Percentiles rank a stretch among this genome's conserved stretches.
Evolutionary conservation across 2,888 invertebrate genomes (phyloP).

Genomic region (Cynaeus angustus): DNA sequence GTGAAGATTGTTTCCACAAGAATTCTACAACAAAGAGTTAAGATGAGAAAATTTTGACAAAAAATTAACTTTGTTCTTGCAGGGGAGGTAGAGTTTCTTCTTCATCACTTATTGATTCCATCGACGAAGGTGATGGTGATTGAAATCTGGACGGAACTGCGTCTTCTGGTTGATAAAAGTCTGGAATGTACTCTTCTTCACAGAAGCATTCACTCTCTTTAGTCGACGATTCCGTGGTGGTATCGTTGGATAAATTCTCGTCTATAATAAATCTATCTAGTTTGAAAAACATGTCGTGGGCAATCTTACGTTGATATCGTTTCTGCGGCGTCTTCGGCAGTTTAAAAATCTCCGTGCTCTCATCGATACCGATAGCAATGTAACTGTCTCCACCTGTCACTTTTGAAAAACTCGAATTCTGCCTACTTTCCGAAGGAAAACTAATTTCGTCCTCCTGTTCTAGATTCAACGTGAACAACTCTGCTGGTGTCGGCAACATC

Average conservation of each 20-base stretch:
- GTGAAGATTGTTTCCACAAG: constrained; percentile 18
- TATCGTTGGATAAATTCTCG: not conserved
- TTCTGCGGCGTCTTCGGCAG: constrained; percentile 55
- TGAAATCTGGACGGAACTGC: constrained; percentile 57
- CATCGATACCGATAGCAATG: constrained; percentile 54
- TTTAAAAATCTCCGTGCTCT: constrained; percentile 53
- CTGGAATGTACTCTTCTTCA: constrained; percentile 31
- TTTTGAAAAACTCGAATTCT: constrained; percentile 31
- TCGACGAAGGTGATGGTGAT: constrained; percentile 26
- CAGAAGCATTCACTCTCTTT: constrained; percentile 13
- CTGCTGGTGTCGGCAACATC: constrained; percentile 60
- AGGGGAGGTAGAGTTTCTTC: constrained; percentile 1
- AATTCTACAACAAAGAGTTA: constrained; percentile 7
- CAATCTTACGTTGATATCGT: constrained; percentile 19
- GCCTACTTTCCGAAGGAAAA: constrained; percentile 12
- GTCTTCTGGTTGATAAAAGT: constrained; percentile 57
- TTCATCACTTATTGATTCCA: not conserved
- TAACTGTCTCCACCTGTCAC: constrained; percentile 51
- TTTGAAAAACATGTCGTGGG: too few relatives aligned
- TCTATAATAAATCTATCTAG: not conserved
- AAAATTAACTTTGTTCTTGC: not conserved
- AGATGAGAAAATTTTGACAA: not conserved
- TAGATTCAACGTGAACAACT: constrained; percentile 59
- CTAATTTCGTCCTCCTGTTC: constrained; percentile 35
- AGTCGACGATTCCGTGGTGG: constrained; percentile 29